Percentiles rank a stretch among this genome's conserved stretches.
Conservation (phyloP, 92 coral and sea anemone genomes). For the Chrysogorgia sp. region DNA sequence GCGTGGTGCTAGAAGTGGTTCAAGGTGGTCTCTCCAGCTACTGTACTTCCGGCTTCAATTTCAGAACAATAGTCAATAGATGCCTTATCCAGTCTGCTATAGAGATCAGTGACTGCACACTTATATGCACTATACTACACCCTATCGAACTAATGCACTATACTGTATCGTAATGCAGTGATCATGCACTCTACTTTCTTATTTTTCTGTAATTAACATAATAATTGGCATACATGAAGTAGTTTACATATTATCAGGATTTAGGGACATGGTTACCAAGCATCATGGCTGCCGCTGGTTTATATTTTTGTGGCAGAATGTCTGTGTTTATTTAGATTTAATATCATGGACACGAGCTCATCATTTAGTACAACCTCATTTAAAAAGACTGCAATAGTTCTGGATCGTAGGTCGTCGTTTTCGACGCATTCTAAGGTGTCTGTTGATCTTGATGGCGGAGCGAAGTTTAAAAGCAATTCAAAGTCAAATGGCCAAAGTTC, state of each 20-base stretch:
- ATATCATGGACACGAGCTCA: conserved; percentile 10
- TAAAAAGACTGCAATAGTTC: conserved; percentile 74
- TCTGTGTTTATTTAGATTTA: neutral
- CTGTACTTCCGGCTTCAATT: too few relatives aligned
- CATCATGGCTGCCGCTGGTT: conserved; percentile 7
- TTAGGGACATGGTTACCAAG: conserved; percentile 23
- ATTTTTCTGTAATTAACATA: too few relatives aligned
- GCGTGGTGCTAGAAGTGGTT: too few relatives aligned
- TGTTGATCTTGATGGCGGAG: conserved; percentile 86
- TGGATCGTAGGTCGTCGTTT: conserved; percentile 84
- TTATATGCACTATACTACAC: too few relatives aligned
- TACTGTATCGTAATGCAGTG: too few relatives aligned
- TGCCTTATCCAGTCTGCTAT: too few relatives aligned
- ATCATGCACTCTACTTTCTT: too few relatives aligned
- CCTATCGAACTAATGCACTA: too few relatives aligned
- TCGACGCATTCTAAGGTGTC: conserved; percentile 82
- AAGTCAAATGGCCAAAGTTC: conserved; percentile 48
- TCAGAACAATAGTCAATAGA: too few relatives aligned
- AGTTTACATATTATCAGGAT: neutral
- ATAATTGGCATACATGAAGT: too few relatives aligned
- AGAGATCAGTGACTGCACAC: too few relatives aligned
- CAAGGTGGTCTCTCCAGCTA: too few relatives aligned
- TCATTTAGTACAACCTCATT: conserved; percentile 1
- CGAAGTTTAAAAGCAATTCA: conserved; percentile 61
- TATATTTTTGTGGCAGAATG: neutral